These are phyloP conservation scores for Macroglossus sobrinus DNA, from an alignment of 2,113 vertebrate genomes.

Conservation along the genomic window DNA sequence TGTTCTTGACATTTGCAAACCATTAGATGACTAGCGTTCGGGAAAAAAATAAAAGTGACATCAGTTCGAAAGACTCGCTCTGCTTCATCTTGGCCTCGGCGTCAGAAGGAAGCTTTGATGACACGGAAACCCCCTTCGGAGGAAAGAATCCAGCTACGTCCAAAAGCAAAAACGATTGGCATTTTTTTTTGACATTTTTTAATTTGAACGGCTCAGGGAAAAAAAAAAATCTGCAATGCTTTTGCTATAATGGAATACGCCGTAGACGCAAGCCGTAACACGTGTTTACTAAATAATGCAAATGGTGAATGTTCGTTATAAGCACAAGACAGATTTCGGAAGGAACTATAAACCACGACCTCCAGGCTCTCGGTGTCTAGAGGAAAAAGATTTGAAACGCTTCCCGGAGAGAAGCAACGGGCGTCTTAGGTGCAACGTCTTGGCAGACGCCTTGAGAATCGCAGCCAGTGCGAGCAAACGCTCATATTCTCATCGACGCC, in stretches of 20 bases:
- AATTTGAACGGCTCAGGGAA: neutral
- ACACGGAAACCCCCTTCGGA: neutral
- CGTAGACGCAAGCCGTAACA: neutral
- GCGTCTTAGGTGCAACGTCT: neutral
- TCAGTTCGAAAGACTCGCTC: neutral
- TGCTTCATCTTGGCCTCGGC: neutral
- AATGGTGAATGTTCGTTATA: accelerated
- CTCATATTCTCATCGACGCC: neutral
- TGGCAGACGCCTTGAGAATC: constrained; percentile 41
- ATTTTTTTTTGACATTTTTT: neutral
- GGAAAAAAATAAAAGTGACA: neutral
- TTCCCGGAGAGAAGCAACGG: neutral
- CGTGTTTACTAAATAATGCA: neutral
- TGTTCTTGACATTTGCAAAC: neutral
- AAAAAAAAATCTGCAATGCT: neutral
- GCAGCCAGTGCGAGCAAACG: neutral
- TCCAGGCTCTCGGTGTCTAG: neutral
- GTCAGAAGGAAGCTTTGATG: neutral
- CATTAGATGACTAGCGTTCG: neutral
- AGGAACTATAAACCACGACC: accelerated
- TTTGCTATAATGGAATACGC: accelerated
- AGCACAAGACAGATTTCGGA: neutral
- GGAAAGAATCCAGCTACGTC: neutral
- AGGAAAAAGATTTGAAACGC: neutral
- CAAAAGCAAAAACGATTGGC: neutral